A percentile compares a stretch with the other conserved stretches of the same genome.
These are phyloP conservation scores for Malaclemys terrapin DNA, from an alignment of 2,113 vertebrate species.

Conservation along the genomic window DNA sequence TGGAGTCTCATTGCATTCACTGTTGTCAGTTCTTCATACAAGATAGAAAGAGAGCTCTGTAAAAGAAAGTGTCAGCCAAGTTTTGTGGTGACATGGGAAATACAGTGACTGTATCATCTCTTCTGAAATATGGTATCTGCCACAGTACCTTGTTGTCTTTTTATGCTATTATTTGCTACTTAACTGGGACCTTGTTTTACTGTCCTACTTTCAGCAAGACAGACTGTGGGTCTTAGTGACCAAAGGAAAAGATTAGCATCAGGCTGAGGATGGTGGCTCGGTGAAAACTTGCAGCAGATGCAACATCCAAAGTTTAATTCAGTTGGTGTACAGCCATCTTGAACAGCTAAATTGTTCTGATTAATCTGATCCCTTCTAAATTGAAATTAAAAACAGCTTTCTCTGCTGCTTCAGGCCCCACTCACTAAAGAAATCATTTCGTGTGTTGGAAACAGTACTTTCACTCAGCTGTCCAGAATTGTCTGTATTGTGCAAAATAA, in stretches of 20 bases:
- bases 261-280: background rate
- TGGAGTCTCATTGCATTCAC: background rate
- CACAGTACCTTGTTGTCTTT: accelerated
- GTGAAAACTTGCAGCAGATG: background rate
- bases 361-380: background rate
- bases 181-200: background rate
- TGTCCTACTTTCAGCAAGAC: background rate
- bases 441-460: background rate
- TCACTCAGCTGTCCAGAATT: background rate
- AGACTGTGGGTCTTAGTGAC: background rate
- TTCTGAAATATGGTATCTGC: background rate
- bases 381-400: background rate
- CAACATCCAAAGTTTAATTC: background rate
- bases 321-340: background rate
- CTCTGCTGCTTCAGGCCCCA: background rate
- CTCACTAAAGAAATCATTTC: background rate
- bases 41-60: background rate
- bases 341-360: conserved; percentile 6
- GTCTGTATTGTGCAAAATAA: background rate
- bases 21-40: background rate
- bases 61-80: accelerated
- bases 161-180: background rate
- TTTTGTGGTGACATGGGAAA: background rate
- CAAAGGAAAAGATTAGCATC: background rate
- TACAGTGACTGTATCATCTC: accelerated